phyloP scores from a whole-genome alignment of 1,140 invertebrate species.

The Bemisia tabaci region DNA sequence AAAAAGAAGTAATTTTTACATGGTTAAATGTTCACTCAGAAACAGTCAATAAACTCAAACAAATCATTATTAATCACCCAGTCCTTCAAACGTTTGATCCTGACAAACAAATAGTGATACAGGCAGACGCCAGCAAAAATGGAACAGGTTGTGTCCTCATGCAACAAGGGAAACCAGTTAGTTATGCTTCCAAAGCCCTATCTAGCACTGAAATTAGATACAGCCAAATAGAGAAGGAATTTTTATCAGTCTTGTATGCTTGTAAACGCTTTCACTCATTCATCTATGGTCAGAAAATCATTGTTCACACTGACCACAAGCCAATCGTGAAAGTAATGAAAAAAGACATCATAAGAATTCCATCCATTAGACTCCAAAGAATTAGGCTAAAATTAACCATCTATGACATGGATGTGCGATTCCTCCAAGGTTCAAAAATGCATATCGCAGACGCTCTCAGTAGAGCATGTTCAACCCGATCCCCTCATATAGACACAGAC shows the following conservation, averaged over 20 bases:
- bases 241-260: slow-evolving; percentile 23
- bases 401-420: slow-evolving; percentile 19
- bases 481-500: slow-evolving; percentile 9
- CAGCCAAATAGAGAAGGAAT: slow-evolving; percentile 26
- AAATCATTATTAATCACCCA: slow-evolving; percentile 9
- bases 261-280: slow-evolving; percentile 25
- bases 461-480: slow-evolving; percentile 13
- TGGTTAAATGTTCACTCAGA: slow-evolving; percentile 22
- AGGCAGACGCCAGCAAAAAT: neutral
- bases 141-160: neutral
- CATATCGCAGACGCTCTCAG: slow-evolving; percentile 12
- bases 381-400: slow-evolving; percentile 28
- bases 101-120: neutral
- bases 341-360: slow-evolving; percentile 18
- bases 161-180: slow-evolving; percentile 5
- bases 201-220: slow-evolving; percentile 1
- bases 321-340: slow-evolving; percentile 25
- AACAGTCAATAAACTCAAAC: slow-evolving; percentile 24
- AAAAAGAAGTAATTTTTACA: slow-evolving; percentile 12
- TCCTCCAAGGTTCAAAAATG: slow-evolving; percentile 7
- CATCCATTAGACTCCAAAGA: slow-evolving; percentile 27
- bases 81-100: neutral
- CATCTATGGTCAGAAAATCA: slow-evolving; percentile 22
- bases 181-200: neutral
- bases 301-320: slow-evolving; percentile 29